phyloP scores from a whole-genome alignment of 2,888 invertebrate genomes.

The Vandiemenella viatica region DNA sequence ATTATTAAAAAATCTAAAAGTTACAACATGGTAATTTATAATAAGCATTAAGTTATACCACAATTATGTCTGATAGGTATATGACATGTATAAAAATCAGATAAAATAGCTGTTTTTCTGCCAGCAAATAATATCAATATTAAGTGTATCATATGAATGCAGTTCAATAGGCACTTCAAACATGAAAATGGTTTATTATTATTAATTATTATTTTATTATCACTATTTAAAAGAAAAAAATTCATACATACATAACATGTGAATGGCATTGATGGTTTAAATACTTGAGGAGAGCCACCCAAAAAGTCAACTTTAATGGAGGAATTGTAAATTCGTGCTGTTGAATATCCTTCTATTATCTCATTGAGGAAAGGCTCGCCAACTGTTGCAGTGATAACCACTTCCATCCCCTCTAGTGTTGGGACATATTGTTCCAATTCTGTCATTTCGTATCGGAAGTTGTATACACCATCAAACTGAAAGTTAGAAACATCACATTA shows the following conservation, averaged over 20 bases:
- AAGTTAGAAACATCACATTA: neutral
- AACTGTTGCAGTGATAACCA: constrained; percentile 69
- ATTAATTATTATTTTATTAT: no score
- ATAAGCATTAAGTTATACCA: no score
- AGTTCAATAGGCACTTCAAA: no score
- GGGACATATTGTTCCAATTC: constrained; percentile 56
- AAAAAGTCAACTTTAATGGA: constrained; percentile 68
- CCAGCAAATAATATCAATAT: no score
- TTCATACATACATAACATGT: constrained; percentile 54
- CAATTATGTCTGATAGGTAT: no score
- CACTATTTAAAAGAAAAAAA: no score
- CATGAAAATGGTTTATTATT: no score
- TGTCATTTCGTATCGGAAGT: constrained; percentile 71
- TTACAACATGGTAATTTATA: no score
- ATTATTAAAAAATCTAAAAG: no score
- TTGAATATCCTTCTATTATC: constrained; percentile 70
- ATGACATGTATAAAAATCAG: no score
- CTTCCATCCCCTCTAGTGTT: constrained; percentile 59
- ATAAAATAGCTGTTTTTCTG: no score
- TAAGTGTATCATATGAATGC: no score
- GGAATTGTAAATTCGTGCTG: constrained; percentile 76
- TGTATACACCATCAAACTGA: constrained; percentile 76
- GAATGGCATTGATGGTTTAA: constrained; percentile 89
- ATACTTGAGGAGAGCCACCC: constrained; percentile 82
- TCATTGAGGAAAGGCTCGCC: constrained; percentile 79